These are phyloP conservation scores for Copidosoma floridanum DNA, from an alignment of 1,140 invertebrate species.

Conservation along the genomic window DNA sequence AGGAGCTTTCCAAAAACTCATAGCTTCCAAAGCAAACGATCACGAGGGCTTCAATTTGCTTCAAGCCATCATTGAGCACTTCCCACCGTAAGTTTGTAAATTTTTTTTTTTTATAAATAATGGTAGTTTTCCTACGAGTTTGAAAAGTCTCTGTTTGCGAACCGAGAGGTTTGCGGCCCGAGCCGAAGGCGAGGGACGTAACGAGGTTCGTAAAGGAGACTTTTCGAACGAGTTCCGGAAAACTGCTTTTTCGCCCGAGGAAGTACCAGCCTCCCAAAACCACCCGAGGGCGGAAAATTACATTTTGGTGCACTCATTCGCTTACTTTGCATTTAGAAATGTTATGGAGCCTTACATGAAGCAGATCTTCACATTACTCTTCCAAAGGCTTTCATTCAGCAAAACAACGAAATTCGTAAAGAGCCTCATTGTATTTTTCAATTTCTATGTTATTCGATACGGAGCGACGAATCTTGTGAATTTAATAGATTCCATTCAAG, in stretches of 20 bases:
- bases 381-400: constrained; percentile 85
- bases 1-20: constrained; percentile 95
- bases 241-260: too few species aligned
- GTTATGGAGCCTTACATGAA: constrained; percentile 75
- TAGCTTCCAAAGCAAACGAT: constrained; percentile 92
- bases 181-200: too few species aligned
- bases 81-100: constrained; percentile 64
- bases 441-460: constrained; percentile 78
- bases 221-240: too few species aligned
- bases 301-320: too few species aligned
- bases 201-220: too few species aligned
- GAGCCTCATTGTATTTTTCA: constrained; percentile 87
- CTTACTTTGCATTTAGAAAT: constrained; percentile 57
- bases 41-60: constrained; percentile 94
- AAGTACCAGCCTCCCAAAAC: too few species aligned
- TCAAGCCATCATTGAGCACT: constrained; percentile 77
- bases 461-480: constrained; percentile 71
- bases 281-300: too few species aligned
- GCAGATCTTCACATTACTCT: constrained; percentile 87
- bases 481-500: constrained; percentile 83
- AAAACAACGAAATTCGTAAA: constrained; percentile 94
- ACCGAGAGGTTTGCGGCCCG: too few species aligned
- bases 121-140: constrained; percentile 2
- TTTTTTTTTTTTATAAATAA: neutral
- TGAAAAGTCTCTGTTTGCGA: too few species aligned